Conservation (phyloP, 2,113 vertebrate genomes). For the Hemiprocne comata region DNA sequence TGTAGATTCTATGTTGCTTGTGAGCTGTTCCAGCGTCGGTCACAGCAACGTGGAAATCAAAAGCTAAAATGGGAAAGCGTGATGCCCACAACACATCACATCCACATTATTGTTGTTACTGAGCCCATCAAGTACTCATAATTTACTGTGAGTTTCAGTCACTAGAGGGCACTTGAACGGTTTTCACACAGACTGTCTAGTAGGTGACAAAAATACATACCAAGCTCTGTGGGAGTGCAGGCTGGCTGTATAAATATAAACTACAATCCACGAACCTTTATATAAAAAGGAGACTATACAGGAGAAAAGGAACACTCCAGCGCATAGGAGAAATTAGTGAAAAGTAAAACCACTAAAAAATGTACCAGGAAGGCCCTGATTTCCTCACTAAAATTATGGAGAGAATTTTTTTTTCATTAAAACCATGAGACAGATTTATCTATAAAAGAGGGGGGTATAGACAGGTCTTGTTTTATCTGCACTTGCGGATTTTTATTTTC, state of each 20-base stretch:
- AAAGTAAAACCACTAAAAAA: neutral
- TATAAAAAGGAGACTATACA: neutral
- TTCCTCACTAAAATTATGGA: neutral
- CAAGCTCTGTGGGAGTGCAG: neutral
- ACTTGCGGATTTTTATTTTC: neutral
- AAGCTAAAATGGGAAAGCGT: neutral
- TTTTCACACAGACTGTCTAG: neutral
- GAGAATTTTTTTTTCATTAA: neutral
- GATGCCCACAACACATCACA: neutral
- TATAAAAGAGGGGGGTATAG: neutral
- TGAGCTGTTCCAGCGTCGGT: neutral
- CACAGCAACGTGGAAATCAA: neutral
- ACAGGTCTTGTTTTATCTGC: neutral
- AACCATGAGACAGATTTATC: neutral
- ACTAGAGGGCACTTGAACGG: constrained; percentile 42
- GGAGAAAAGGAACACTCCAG: neutral
- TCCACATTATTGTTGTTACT: neutral
- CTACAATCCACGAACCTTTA: neutral
- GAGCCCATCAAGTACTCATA: neutral
- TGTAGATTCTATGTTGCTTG: neutral
- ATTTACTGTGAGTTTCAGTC: neutral
- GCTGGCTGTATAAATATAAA: neutral
- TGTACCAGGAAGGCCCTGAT: neutral
- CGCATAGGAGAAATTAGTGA: neutral
- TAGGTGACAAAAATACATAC: neutral